phyloP scores from a whole-genome alignment of 1,140 invertebrate genomes.

The Tachypleus tridentatus region DNA sequence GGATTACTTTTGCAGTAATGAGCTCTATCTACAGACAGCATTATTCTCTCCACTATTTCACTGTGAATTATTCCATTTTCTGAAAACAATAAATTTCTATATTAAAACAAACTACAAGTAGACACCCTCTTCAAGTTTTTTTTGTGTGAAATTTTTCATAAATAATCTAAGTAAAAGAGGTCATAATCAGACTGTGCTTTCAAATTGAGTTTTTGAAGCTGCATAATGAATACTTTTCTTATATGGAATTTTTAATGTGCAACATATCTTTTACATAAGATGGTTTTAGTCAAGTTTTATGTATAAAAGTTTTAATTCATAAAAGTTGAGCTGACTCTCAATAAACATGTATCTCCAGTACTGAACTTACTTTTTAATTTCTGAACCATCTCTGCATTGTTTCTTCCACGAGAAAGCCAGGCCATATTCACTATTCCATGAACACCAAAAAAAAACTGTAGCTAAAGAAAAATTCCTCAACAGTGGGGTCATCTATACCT shows the following conservation, averaged over 20 bases:
- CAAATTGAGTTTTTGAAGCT: too few relatives aligned
- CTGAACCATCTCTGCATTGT: slow-evolving; percentile 66
- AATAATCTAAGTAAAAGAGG: too few relatives aligned
- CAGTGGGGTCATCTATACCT: too few relatives aligned
- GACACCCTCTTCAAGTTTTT: not conserved
- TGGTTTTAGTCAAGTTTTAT: too few relatives aligned
- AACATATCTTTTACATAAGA: too few relatives aligned
- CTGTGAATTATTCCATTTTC: slow-evolving; percentile 73
- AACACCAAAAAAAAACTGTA: not conserved
- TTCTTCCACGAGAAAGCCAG: slow-evolving; percentile 68
- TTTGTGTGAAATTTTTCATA: not conserved
- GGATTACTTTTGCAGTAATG: slow-evolving; percentile 57
- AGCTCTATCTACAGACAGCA: slow-evolving; percentile 72
- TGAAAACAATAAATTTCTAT: slow-evolving; percentile 35
- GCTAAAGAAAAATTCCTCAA: not conserved
- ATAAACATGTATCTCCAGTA: too few relatives aligned
- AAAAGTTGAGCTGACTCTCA: too few relatives aligned
- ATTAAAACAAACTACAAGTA: not conserved
- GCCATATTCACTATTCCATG: slow-evolving; percentile 34
- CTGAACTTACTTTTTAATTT: slow-evolving; percentile 58
- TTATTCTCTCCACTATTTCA: slow-evolving; percentile 62
- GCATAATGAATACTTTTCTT: too few relatives aligned
- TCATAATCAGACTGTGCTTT: too few relatives aligned
- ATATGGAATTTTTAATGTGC: too few relatives aligned
- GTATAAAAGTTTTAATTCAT: too few relatives aligned